Evolutionary conservation across 2,888 invertebrate species (phyloP), one percentile per base, ranked within the genome.

Genomic region (Agrotis clavis): DNA sequence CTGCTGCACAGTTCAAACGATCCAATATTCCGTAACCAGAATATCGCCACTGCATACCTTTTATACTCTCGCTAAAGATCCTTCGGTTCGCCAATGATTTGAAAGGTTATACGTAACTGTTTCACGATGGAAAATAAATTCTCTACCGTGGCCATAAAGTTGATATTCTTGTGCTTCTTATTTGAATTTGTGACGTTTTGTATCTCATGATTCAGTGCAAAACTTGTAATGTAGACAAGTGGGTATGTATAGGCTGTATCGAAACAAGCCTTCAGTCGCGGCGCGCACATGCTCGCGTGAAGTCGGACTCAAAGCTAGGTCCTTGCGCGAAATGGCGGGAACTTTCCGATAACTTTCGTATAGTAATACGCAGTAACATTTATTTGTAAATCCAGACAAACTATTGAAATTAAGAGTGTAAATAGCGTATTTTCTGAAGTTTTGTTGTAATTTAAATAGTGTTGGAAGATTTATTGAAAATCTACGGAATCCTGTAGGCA

Each of bases 141-240:
- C 30, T 83, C 41, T 68, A 9, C 6, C 0, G 0, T 21, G 11
- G 9, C 1, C 2, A 35, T 63, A 79, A 50, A 35, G 74, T 67
- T 53, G 7, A 53, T n/a, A 61, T 60, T 84, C n/a, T 66, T 41
- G 14, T 51, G 41, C 21, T 5, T 0, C 0, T 0, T 14, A n/a
- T 45, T 51, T 51, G 41, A 30, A 53, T 64, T 83, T 92, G 81
- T 47, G 74, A 57, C 86, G 60, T 87, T 91, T 86, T 67, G 77
- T 5, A 47, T 66, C 60, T 61, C 51, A 19, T 45, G 65, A 18
- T 69, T 76, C 61, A 51, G 81, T 86, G 90, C 92, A 92, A 95
- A 96, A 95, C 94, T 95, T 94, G 91, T 92, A 93, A 94, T 91
- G 94, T 93, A 94, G 94, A 92, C 91, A 90, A 94, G 91, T 92